These are phyloP conservation scores for Brachyhypopomus gauderio DNA, from an alignment of 2,113 vertebrate species.

Conservation along the genomic window DNA sequence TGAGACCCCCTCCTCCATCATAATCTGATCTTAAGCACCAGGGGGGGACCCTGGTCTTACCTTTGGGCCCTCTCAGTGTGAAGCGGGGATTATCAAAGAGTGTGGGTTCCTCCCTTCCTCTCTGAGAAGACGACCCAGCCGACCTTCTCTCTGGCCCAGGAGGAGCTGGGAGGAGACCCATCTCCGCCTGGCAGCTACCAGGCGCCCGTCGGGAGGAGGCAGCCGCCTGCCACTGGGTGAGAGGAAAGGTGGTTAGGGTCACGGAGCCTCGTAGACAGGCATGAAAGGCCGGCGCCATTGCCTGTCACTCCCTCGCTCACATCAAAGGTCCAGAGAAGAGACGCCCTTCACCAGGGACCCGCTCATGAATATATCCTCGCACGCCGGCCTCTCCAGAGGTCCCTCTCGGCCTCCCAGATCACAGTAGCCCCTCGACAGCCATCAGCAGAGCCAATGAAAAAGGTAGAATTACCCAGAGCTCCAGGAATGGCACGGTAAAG, in stretches of 20 bases:
- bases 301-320: slow-evolving; percentile 74
- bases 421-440: slow-evolving; percentile 67
- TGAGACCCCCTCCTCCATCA: slow-evolving; percentile 48
- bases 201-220: slow-evolving; percentile 64
- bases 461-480: background rate
- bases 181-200: slow-evolving; percentile 59
- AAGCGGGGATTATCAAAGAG: slow-evolving; percentile 68
- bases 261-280: slow-evolving; percentile 65
- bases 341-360: slow-evolving; percentile 69
- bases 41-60: slow-evolving; percentile 61
- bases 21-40: slow-evolving; percentile 72
- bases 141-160: slow-evolving; percentile 46
- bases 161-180: slow-evolving; percentile 67
- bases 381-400: slow-evolving; percentile 60
- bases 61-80: slow-evolving; percentile 61
- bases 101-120: slow-evolving; percentile 59
- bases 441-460: slow-evolving; percentile 45
- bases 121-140: slow-evolving; percentile 62
- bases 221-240: slow-evolving; percentile 71
- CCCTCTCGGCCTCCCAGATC: slow-evolving; percentile 59
- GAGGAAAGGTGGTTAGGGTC: slow-evolving; percentile 63
- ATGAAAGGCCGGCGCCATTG: slow-evolving; percentile 72
- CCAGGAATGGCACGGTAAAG: background rate
- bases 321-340: slow-evolving; percentile 69
- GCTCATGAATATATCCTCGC: slow-evolving; percentile 74